Base-by-base conservation (phyloP, 1,140 invertebrate species). In the Watersipora subatra region DNA sequence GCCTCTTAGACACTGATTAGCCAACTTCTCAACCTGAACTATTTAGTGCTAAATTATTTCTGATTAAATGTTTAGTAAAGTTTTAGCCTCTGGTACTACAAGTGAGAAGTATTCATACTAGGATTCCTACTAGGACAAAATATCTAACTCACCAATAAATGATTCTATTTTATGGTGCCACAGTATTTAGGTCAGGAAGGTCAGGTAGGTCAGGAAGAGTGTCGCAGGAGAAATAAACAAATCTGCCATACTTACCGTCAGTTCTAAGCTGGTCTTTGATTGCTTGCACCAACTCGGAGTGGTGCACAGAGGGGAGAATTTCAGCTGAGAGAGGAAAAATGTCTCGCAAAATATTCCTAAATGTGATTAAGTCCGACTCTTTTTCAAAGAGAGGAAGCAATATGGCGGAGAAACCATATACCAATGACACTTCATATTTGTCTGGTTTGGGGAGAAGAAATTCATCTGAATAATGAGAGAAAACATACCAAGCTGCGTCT, bases 211-310 rank as follows among this genome's bases (percentile, higher is more conserved):
- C n/a, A n/a, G n/a, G n/a, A n/a, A n/a, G n/a, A n/a, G n/a, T n/a
- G n/a, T n/a, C n/a, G n/a, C n/a, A n/a, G n/a, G n/a, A n/a, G n/a
- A n/a, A n/a, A n/a, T n/a, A n/a, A n/a, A n/a, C n/a, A n/a, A 46
- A n/a, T 46, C 7, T 46, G n/a, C 7, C 34, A 46, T 12, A n/a
- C 7, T 46, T 46, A 46, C 34, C 34, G 34, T 46, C 34, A 46
- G 75, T 74, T 61, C 70, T 72, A 30, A 78, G 67, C 62, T 77
- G 73, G 30, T 78, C 76, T 56, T 72, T 58, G 15, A 79, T 65
- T 29, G 73, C 72, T 27, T 65, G 67, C 22, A 72, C 64, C 17
- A 79, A 65, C 20, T 70, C 66, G 1, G 67, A 68, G 30, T 74
- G 69, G 20, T 69, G 64, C 1, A 46, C 46, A 25, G 66, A 62